Base-by-base conservation (phyloP, 2,888 invertebrate genomes). In the Stenotaenia linearis region DNA sequence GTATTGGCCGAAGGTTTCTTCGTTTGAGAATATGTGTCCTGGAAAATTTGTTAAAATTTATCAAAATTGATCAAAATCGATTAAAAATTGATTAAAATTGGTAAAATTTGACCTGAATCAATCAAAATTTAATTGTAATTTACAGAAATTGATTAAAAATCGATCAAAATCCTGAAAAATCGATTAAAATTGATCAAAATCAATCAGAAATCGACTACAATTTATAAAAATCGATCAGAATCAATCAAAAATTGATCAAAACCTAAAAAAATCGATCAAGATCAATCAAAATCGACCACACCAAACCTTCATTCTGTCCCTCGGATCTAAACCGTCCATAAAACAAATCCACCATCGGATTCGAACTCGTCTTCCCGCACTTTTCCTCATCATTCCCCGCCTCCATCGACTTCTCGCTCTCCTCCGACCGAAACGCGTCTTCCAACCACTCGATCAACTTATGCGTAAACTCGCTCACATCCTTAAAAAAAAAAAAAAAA, bases 381-480 rank as follows among this genome's bases (percentile, higher is more conserved):
- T 78, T 23, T 0, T 32, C 56, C 10, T 81, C 78, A 37, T 61
- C 75, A 10, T 25, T 12, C n/a, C 7, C n/a, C 15, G 50, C 45
- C 30, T 23, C 78, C 18, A 61, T 69, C 15, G 80, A 77, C 5
- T 78, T 83, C 81, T 30, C 82, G 79, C 21, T 82, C 79, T 80
- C 82, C 82, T 81, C 80, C 80, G 82, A 82, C 80, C 85, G 85
- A 81, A 87, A 87, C 21, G 87, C 87, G 82, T 87, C 87, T 83
- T 87, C 87, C 74, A 87, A 82, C 85, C 86, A 86, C 80, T 87
- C 87, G 25, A 87, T 82, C 18, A 88, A 83, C 80, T 87, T 88
- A 82, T 87, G 87, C 78, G 87, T 87, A 80, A 88, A 88, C 81
- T 88, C 88, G 82, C 87, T 87, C 15, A 88, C 87, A 83, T 88